Percentiles rank a stretch among this genome's conserved stretches.
Evolutionary conservation across 2,888 invertebrate genomes (phyloP).

Genomic region (Drosophila mettleri): DNA sequence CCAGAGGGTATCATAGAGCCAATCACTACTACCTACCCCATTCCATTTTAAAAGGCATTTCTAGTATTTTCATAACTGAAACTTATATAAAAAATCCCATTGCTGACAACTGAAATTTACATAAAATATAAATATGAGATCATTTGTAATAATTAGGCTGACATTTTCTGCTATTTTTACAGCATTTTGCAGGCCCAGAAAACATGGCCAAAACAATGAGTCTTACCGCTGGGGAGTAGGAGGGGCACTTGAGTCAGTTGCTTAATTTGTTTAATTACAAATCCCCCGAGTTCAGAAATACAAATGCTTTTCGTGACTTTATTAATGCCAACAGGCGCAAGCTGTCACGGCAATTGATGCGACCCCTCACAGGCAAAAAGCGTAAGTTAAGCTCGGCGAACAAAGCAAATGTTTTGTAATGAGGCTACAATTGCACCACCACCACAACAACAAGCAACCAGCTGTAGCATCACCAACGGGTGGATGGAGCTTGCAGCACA

Average conservation of each 20-base stretch:
- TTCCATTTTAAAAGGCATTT: constrained; percentile 37
- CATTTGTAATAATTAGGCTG: constrained; percentile 77
- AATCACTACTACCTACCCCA: not conserved
- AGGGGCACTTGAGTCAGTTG: constrained; percentile 21
- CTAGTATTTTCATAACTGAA: constrained; percentile 53
- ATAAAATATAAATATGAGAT: constrained; percentile 67
- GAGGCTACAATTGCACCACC: constrained; percentile 69
- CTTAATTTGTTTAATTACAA: constrained; percentile 75
- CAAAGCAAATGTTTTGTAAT: constrained; percentile 68
- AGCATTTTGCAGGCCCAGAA: constrained; percentile 39
- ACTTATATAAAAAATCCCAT: constrained; percentile 44
- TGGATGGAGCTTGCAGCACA: constrained; percentile 20
- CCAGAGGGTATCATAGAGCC: not conserved
- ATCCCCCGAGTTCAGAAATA: constrained; percentile 50
- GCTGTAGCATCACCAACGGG: constrained; percentile 5
- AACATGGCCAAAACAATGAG: constrained; percentile 22
- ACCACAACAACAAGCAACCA: constrained; percentile 2
- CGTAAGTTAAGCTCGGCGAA: constrained; percentile 40
- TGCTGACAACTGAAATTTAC: constrained; percentile 61
- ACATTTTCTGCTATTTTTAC: constrained; percentile 66
- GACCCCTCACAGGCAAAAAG: constrained; percentile 45
- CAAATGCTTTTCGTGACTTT: constrained; percentile 51
- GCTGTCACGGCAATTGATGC: constrained; percentile 70
- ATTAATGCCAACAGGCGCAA: constrained; percentile 65
- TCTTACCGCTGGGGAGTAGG: not conserved